Conservation (phyloP, 2,113 vertebrate genomes). For the Rynchops niger region DNA sequence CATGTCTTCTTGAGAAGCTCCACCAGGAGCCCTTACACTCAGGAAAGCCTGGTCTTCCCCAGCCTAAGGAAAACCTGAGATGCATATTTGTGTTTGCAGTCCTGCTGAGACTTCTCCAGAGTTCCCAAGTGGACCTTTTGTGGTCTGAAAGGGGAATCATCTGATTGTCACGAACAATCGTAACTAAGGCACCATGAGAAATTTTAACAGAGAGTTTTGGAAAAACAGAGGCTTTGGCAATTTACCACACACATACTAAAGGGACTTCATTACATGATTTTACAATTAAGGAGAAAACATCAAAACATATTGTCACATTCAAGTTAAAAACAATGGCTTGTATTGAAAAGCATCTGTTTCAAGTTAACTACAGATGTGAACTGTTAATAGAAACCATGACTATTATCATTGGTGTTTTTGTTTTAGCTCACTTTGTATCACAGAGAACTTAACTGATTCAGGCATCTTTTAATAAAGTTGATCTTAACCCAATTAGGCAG, state of each 20-base stretch:
- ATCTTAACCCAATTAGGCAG: constrained; percentile 76
- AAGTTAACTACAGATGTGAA: constrained; percentile 75
- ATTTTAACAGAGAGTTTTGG: constrained; percentile 32
- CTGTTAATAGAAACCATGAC: constrained; percentile 72
- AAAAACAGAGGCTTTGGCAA: constrained; percentile 62
- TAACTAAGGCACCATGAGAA: constrained; percentile 35
- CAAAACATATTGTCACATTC: constrained; percentile 75
- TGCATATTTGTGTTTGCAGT: not conserved
- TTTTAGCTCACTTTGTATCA: constrained; percentile 66
- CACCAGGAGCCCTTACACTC: not conserved
- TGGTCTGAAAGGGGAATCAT: not conserved
- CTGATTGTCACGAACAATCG: not conserved
- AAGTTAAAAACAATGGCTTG: constrained; percentile 66
- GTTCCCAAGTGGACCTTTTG: not conserved
- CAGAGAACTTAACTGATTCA: constrained; percentile 70
- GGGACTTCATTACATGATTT: constrained; percentile 69
- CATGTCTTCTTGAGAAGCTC: not conserved
- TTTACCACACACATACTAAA: constrained; percentile 66
- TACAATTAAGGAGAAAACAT: constrained; percentile 76
- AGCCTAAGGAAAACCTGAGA: not conserved
- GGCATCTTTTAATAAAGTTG: constrained; percentile 73
- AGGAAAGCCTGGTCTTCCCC: not conserved
- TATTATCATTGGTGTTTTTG: constrained; percentile 60
- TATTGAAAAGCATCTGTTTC: constrained; percentile 71
- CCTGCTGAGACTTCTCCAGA: not conserved